Evolutionary conservation across 2,113 vertebrate species (phyloP).

Genomic region (Oenanthe oenanthe): DNA sequence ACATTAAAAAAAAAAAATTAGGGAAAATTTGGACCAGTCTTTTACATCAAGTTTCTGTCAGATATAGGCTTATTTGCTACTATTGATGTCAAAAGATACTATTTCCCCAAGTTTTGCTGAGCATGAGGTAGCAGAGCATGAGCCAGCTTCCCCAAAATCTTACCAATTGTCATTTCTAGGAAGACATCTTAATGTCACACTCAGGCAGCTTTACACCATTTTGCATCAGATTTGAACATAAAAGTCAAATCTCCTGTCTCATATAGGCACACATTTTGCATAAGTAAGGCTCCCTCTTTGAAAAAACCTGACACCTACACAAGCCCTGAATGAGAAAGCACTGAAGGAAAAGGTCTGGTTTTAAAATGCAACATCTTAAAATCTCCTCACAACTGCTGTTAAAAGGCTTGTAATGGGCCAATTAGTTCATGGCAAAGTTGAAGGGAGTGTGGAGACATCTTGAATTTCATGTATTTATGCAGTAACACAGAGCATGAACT

Average conservation of each 20-base stretch:
- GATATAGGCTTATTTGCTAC: background rate
- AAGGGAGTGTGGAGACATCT: background rate
- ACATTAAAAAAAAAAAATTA: background rate
- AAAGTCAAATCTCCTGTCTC: background rate
- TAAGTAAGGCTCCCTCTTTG: background rate
- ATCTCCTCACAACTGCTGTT: background rate
- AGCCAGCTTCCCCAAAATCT: background rate
- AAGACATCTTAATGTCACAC: background rate
- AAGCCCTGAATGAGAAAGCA: background rate
- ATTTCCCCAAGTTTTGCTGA: background rate
- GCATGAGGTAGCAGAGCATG: background rate
- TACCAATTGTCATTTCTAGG: background rate
- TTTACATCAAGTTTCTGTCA: background rate
- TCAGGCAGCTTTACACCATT: background rate
- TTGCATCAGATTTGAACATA: background rate
- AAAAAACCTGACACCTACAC: background rate
- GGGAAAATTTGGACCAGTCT: background rate
- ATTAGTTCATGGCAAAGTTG: background rate
- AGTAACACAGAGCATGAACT: background rate
- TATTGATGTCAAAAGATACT: background rate
- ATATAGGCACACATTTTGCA: background rate
- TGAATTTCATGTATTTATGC: background rate
- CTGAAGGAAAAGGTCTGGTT: background rate
- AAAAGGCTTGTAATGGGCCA: background rate
- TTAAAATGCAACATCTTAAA: background rate